Percentiles rank a stretch among this genome's conserved stretches.
Evolutionary conservation across 1,140 invertebrate species (phyloP).

Genomic region (Tigriopus japonicus): DNA sequence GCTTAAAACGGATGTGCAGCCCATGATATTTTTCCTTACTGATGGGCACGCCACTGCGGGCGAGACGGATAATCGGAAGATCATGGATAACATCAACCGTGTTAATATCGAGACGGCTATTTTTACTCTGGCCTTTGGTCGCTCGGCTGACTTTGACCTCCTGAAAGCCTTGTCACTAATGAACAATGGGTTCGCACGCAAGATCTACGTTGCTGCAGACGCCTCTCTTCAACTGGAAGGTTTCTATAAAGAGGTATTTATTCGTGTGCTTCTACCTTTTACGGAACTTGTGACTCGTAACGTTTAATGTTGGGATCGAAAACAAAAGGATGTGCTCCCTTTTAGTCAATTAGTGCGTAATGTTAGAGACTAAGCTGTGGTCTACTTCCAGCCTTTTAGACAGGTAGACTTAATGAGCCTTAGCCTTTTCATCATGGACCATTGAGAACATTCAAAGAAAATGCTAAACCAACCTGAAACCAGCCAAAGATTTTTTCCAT

Average conservation of each 20-base stretch:
- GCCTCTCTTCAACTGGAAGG: conserved; percentile 40
- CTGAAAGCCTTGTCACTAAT: conserved; percentile 41
- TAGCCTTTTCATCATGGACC: too few species aligned
- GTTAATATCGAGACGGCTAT: conserved; percentile 21
- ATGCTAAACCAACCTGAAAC: too few species aligned
- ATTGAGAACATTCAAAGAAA: too few species aligned
- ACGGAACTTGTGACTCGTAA: too few species aligned
- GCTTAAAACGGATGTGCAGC: conserved; percentile 17
- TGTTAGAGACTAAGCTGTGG: too few species aligned
- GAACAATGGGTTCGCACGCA: conserved; percentile 43
- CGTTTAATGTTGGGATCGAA: too few species aligned
- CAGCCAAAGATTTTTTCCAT: too few species aligned
- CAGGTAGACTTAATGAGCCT: too few species aligned
- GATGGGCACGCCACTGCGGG: conserved; percentile 47
- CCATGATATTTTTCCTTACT: conserved; percentile 49
- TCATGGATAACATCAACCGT: conserved; percentile 26
- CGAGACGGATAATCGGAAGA: conserved; percentile 30
- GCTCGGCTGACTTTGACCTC: conserved; percentile 42
- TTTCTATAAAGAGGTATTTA: conserved; percentile 12
- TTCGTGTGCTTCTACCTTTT: neutral
- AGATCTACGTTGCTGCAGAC: conserved; percentile 50
- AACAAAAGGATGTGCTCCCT: too few species aligned
- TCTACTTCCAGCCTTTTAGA: too few species aligned
- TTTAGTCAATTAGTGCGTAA: too few species aligned
- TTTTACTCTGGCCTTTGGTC: conserved; percentile 49